Evolutionary conservation across 1,140 invertebrate species (phyloP).

Genomic region (Aradophagus sp.): DNA sequence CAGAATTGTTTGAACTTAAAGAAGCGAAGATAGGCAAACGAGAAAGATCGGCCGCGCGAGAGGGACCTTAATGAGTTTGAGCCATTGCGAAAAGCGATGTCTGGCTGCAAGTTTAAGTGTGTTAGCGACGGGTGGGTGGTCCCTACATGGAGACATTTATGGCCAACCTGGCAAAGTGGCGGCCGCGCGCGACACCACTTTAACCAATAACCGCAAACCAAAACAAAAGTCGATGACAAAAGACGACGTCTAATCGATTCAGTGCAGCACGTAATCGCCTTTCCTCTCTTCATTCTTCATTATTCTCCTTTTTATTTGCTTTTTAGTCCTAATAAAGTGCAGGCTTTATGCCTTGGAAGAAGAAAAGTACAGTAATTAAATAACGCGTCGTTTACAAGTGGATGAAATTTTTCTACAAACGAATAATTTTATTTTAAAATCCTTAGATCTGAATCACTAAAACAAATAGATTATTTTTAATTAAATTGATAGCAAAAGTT

Average conservation of each 20-base stretch:
- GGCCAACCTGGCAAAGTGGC: slow-evolving; percentile 63
- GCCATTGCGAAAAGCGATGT: slow-evolving; percentile 58
- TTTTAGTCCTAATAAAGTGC: no score
- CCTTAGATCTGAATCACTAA: no score
- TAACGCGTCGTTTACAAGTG: no score
- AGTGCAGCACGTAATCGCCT: no score
- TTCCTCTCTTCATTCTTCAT: no score
- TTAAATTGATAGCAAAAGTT: no score
- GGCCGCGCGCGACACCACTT: slow-evolving; percentile 55
- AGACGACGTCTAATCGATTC: slow-evolving; percentile 1
- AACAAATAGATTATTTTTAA: no score
- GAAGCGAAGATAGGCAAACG: slow-evolving; percentile 1
- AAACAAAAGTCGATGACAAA: slow-evolving; percentile 17
- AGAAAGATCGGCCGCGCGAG: slow-evolving; percentile 49
- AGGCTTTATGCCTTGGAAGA: no score
- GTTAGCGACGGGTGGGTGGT: slow-evolving; percentile 64
- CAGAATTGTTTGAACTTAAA: not conserved
- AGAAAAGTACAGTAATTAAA: no score
- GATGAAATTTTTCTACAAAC: no score
- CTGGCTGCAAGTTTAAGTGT: slow-evolving; percentile 57
- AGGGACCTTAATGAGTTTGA: slow-evolving; percentile 49
- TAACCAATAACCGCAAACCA: slow-evolving; percentile 28
- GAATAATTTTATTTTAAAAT: no score
- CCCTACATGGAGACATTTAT: slow-evolving; percentile 66
- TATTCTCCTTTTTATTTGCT: no score